These are phyloP conservation scores for Bujurquina vittata DNA, from an alignment of 2,113 vertebrate species.

Conservation along the genomic window DNA sequence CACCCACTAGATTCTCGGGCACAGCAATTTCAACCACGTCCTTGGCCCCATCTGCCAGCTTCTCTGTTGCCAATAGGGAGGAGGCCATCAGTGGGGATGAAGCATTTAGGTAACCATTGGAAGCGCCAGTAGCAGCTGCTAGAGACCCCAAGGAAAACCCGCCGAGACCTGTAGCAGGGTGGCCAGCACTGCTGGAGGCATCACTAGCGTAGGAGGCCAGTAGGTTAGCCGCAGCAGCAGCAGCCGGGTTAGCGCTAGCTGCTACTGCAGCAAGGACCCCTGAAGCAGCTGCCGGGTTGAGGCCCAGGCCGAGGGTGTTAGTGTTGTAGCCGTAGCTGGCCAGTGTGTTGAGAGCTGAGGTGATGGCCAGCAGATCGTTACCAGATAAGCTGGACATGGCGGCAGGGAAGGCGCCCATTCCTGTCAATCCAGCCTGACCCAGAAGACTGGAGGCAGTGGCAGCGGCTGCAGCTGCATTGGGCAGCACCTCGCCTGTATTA, in stretches of 20 bases:
- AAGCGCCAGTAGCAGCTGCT: constrained; percentile 86
- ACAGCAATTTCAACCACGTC: constrained; percentile 96
- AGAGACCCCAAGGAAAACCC: constrained; percentile 89
- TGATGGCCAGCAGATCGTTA: constrained; percentile 93
- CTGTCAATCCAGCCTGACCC: constrained; percentile 87
- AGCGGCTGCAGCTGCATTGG: constrained; percentile 85
- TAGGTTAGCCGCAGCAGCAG: constrained; percentile 90
- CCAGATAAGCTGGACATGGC: constrained; percentile 91
- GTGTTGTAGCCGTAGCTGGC: constrained; percentile 96
- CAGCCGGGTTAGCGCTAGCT: constrained; percentile 89
- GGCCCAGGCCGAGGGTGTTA: constrained; percentile 91
- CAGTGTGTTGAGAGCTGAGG: constrained; percentile 93
- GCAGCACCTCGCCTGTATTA: constrained; percentile 89
- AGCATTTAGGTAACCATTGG: constrained; percentile 90
- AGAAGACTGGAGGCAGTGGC: constrained; percentile 89
- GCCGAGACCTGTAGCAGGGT: constrained; percentile 83
- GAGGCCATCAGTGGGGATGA: constrained; percentile 89
- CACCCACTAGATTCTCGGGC: constrained; percentile 94
- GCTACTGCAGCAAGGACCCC: constrained; percentile 91
- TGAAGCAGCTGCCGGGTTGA: constrained; percentile 90
- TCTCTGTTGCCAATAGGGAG: constrained; percentile 90
- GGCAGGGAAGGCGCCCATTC: constrained; percentile 89
- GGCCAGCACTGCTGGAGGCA: constrained; percentile 80
- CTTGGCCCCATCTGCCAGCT: constrained; percentile 90
- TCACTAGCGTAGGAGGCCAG: constrained; percentile 91